These are phyloP conservation scores for Hypercompe scribonia DNA, from an alignment of 2,888 invertebrate species.

Conservation along the genomic window DNA sequence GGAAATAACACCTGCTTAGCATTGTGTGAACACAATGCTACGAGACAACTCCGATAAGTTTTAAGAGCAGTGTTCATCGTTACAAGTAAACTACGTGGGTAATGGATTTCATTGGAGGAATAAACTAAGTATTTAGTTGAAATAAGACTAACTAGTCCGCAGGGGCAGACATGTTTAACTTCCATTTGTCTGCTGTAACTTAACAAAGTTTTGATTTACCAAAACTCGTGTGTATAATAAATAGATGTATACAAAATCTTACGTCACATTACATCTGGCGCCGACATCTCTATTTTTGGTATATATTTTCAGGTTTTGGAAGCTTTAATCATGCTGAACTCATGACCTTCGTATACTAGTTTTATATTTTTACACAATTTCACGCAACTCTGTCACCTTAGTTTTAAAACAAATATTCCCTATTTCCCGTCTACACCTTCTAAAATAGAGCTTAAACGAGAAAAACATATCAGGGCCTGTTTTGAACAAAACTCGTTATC, in stretches of 20 bases:
- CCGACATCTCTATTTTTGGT: neutral
- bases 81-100: slow-evolving; percentile 2
- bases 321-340: neutral
- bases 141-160: neutral
- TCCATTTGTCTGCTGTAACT: neutral
- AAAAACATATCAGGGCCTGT: slow-evolving; percentile 57
- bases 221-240: neutral
- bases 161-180: neutral
- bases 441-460: slow-evolving; percentile 34
- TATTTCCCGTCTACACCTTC: slow-evolving; percentile 12
- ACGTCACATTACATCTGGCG: neutral
- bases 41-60: slow-evolving; percentile 6
- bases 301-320: neutral
- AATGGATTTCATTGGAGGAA: slow-evolving; percentile 1
- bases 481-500: slow-evolving; percentile 64
- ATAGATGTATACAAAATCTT: neutral
- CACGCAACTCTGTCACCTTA: neutral
- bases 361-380: neutral
- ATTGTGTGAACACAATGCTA: slow-evolving; percentile 17
- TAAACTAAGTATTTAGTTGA: neutral
- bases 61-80: slow-evolving; percentile 9
- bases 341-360: neutral
- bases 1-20: neutral
- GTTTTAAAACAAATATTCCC: neutral
- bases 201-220: neutral